Percentiles rank a stretch among this genome's conserved stretches.
These are phyloP conservation scores for Brenthis hecate DNA, from an alignment of 2,888 invertebrate genomes.

Conservation along the genomic window DNA sequence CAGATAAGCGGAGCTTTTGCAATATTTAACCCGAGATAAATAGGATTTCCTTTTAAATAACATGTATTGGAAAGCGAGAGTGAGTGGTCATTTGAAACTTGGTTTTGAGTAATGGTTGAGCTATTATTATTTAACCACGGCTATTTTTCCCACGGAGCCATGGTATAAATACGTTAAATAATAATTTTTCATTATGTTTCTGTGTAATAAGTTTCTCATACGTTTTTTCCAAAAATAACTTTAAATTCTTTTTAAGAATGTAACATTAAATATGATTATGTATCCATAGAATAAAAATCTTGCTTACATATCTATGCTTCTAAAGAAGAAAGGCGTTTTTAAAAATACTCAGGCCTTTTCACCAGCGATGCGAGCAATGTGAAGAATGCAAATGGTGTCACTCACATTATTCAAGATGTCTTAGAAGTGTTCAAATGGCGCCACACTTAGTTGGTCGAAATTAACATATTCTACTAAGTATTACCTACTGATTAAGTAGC, in stretches of 20 bases:
- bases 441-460: conserved; percentile 25
- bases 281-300: neutral
- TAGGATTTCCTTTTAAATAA: conserved; percentile 28
- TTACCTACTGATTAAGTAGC: conserved; percentile 16
- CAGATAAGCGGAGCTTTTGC: conserved; percentile 22
- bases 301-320: neutral
- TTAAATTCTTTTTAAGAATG: too few species aligned
- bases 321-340: neutral
- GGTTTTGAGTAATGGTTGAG: conserved; percentile 8
- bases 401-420: conserved; percentile 35
- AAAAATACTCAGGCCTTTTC: conserved; percentile 19
- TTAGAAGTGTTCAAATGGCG: conserved; percentile 32
- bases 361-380: conserved; percentile 22
- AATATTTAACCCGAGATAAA: conserved; percentile 19
- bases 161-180: neutral
- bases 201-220: neutral
- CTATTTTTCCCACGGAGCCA: conserved; percentile 7
- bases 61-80: conserved; percentile 25
- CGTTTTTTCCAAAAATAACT: too few species aligned
- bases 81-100: conserved; percentile 13
- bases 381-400: conserved; percentile 37
- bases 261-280: neutral
- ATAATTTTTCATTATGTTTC: neutral
- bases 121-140: neutral
- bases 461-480: conserved; percentile 27